Evolutionary conservation across 2,113 vertebrate genomes (phyloP).

Genomic region (Lamprologus callipterus): DNA sequence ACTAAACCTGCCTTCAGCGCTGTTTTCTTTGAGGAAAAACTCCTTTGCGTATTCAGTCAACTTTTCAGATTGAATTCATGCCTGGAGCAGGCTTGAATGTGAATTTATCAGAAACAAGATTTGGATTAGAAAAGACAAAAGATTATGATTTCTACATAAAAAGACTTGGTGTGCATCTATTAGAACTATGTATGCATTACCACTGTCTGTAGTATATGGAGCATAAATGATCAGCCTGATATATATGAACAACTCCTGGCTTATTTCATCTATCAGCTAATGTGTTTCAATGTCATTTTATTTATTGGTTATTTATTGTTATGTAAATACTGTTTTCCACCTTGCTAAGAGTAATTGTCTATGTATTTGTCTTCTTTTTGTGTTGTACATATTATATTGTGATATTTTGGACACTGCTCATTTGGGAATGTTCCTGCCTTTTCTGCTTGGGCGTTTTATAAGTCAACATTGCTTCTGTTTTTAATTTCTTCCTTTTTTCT

Average conservation of each 20-base stretch:
- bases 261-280: slow-evolving; percentile 6
- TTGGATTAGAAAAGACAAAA: neutral
- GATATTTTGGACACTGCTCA: slow-evolving; percentile 67
- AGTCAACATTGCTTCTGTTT: slow-evolving; percentile 18
- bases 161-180: neutral
- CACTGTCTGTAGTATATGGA: slow-evolving; percentile 1
- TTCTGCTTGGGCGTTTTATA: slow-evolving; percentile 20
- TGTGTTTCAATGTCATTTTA: slow-evolving; percentile 44
- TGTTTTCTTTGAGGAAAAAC: neutral
- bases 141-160: neutral
- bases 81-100: slow-evolving; percentile 45
- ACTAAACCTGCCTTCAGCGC: neutral
- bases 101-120: slow-evolving; percentile 2
- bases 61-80: neutral
- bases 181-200: neutral
- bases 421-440: slow-evolving; percentile 58
- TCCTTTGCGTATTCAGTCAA: neutral
- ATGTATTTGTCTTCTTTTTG: slow-evolving; percentile 53
- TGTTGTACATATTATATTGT: slow-evolving; percentile 67
- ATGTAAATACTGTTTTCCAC: slow-evolving; percentile 50
- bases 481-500: neutral
- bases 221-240: neutral
- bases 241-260: slow-evolving; percentile 16
- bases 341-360: slow-evolving; percentile 38
- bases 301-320: slow-evolving; percentile 43